Evolutionary conservation across 2,113 vertebrate genomes (phyloP).

Genomic region (Pachycephala philippinensis): DNA sequence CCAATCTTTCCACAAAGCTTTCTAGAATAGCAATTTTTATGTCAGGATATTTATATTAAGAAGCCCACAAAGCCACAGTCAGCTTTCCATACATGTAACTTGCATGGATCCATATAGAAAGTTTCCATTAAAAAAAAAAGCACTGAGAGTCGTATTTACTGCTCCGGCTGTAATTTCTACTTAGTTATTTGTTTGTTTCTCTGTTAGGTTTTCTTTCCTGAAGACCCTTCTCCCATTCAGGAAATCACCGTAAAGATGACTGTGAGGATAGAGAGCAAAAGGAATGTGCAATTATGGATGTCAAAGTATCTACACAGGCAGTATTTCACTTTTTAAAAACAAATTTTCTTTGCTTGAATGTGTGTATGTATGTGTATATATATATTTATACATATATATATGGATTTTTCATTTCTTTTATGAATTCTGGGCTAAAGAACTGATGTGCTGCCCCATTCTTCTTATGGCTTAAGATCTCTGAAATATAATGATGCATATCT

Average conservation of each 20-base stretch:
- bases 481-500: neutral
- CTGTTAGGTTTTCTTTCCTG: neutral
- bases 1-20: neutral
- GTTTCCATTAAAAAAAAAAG: neutral
- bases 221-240: neutral
- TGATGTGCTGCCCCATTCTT: neutral
- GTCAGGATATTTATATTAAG: constrained; percentile 50
- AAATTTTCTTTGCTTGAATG: neutral
- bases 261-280: neutral
- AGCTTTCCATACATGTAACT: constrained; percentile 14
- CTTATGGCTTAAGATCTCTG: neutral
- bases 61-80: constrained; percentile 34
- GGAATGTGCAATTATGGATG: neutral
- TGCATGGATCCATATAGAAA: neutral
- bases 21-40: constrained; percentile 52
- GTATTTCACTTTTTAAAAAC: neutral
- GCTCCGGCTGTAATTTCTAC: neutral
- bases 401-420: neutral
- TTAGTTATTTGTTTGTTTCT: neutral
- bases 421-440: neutral
- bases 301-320: neutral
- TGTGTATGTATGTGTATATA: rapidly evolving
- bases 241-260: neutral
- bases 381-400: neutral
- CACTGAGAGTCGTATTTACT: neutral